These are phyloP conservation scores for Seira sanloemensis DNA, from an alignment of 2,888 invertebrate species.

Conservation along the genomic window DNA sequence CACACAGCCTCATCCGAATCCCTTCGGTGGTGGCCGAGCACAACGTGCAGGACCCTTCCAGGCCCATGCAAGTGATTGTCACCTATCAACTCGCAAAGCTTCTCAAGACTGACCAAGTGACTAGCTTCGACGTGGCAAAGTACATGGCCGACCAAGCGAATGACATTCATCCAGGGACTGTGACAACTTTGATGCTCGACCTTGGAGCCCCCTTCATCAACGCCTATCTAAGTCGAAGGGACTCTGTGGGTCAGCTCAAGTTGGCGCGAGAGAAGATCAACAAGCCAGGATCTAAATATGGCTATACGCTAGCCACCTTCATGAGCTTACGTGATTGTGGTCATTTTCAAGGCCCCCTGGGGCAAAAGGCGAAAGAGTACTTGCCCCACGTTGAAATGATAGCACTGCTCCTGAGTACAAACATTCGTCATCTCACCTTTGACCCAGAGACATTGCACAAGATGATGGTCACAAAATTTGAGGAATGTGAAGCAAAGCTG, in stretches of 20 bases:
- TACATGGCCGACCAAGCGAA: conserved; percentile 34
- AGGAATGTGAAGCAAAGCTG: conserved; percentile 40
- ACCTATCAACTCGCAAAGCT: conserved; percentile 15
- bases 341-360: conserved; percentile 21
- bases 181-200: conserved; percentile 34
- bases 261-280: conserved; percentile 13
- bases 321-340: conserved; percentile 36
- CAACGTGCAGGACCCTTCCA: not conserved
- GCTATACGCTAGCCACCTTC: conserved; percentile 8
- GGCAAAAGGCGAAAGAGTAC: conserved; percentile 26
- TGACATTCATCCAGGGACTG: conserved; percentile 24
- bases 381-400: conserved; percentile 17
- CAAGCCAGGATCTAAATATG: not conserved
- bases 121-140: conserved; percentile 40
- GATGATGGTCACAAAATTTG: conserved; percentile 33
- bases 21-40: conserved; percentile 19
- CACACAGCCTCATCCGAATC: not conserved
- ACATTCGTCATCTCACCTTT: conserved; percentile 23
- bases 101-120: not conserved
- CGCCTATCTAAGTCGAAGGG: not conserved
- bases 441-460: conserved; percentile 3
- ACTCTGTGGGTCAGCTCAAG: conserved; percentile 14
- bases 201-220: not conserved
- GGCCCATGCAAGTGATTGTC: conserved; percentile 16
- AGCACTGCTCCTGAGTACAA: conserved; percentile 1